Conservation (phyloP, 1,140 invertebrate species). For the Heliconius melpomene region DNA sequence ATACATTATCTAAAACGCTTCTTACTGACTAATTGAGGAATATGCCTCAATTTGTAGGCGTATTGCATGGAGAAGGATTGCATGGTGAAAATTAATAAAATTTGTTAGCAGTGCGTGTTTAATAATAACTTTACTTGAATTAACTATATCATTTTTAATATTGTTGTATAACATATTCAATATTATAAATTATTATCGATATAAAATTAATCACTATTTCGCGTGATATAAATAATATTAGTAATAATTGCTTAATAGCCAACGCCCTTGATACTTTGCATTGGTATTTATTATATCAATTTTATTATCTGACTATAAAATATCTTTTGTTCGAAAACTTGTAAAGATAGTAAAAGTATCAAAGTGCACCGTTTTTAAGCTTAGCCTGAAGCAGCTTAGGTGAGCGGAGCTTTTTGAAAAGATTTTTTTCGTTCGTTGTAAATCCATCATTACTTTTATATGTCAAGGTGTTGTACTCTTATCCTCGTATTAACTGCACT, state of each 20-base stretch:
- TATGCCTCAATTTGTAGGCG: too few species aligned
- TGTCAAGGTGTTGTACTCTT: not conserved
- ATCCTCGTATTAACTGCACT: not conserved
- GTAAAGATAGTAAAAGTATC: not conserved
- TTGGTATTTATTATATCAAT: not conserved
- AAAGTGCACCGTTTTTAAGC: not conserved
- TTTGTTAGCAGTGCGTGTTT: not conserved
- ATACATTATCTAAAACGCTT: not conserved
- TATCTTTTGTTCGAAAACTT: not conserved
- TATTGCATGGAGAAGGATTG: too few species aligned
- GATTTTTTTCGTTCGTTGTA: not conserved
- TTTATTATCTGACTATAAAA: not conserved
- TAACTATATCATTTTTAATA: not conserved
- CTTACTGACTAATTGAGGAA: not conserved
- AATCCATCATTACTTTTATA: conserved; percentile 12
- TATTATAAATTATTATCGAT: not conserved
- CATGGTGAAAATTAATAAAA: not conserved
- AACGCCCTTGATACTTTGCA: not conserved
- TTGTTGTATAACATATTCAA: not conserved
- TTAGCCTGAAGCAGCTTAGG: not conserved
- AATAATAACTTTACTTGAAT: not conserved
- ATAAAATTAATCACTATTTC: not conserved
- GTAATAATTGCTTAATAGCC: not conserved
- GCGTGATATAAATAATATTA: not conserved
- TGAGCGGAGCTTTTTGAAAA: conserved; percentile 14